A percentile compares a stretch with the other conserved stretches of the same genome.
Conservation (phyloP, 2,888 invertebrate genomes). For the Andrena praecox region DNA sequence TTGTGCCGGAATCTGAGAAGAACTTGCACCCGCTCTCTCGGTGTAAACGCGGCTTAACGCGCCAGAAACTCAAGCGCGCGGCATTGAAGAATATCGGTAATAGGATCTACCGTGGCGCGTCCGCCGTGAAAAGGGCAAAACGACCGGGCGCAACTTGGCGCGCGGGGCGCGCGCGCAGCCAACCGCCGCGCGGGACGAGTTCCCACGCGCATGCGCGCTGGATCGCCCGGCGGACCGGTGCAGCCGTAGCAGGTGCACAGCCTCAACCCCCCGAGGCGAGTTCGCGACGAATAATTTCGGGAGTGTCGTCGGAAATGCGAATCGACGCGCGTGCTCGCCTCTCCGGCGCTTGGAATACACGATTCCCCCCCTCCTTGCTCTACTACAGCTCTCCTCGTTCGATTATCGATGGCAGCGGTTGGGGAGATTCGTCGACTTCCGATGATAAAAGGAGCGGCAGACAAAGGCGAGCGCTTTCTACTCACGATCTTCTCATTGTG, state of each 20-base stretch:
- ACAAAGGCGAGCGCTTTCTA: slow-evolving; percentile 17
- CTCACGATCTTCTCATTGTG: slow-evolving; percentile 16
- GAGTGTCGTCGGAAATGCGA: background rate
- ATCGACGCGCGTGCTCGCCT: background rate
- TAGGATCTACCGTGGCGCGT: background rate
- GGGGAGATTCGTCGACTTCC: background rate
- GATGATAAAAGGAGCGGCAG: slow-evolving; percentile 15
- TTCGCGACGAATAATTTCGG: background rate
- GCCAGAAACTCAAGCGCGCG: background rate
- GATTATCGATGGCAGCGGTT: slow-evolving; percentile 24
- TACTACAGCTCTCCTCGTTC: slow-evolving; percentile 9
- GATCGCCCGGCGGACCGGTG: slow-evolving; percentile 28
- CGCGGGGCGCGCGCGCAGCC: slow-evolving; percentile 14
- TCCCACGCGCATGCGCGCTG: slow-evolving; percentile 23
- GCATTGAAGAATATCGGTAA: background rate
- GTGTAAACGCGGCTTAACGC: background rate
- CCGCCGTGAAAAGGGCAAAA: slow-evolving; percentile 7
- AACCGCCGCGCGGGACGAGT: slow-evolving; percentile 31
- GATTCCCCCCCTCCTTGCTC: background rate
- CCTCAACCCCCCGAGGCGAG: background rate
- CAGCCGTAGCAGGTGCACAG: slow-evolving; percentile 61
- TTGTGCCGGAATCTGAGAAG: too few relatives aligned
- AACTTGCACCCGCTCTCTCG: too few relatives aligned
- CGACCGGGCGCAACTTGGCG: background rate
- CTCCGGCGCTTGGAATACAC: background rate